Evolutionary conservation across 2,113 vertebrate species (phyloP), one percentile per base, ranked within the genome.

Genomic region (Pithys albifrons): DNA sequence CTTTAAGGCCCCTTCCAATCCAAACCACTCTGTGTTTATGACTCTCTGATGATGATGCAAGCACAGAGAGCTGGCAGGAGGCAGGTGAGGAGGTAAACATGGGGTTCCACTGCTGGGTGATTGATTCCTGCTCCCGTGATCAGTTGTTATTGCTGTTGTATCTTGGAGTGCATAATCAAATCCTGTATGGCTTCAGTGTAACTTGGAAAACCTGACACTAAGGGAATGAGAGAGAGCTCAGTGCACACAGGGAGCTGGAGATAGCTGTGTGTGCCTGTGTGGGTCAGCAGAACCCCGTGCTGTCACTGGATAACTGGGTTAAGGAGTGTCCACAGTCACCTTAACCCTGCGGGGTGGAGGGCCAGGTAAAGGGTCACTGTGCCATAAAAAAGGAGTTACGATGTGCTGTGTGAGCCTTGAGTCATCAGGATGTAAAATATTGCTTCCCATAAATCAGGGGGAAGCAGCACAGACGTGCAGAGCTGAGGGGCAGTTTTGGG

Each of bases 131-230:
- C 71, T 78, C 51, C 59, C 4, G 0, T 10, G 23, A 7, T 5
- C 27, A 19, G n/a, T 19, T 5, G 2, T 58, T 37, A 9, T 3
- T 1, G 1, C 15, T 49, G 19, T 9, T 35, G 37, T 39, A 13
- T 15, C 65, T 12, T 17, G 19, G 28, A 19, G 12, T 12, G 5
- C 0, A 1, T 52, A 10, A 67, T 25, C 48, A 19, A 9, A n/a
- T 19, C 70, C 61, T 11, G 8, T 4, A 0, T 2, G 4, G 33
- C 43, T 33, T 23, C 61, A 20, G 51, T 4, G 2, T 54, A 9
- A 45, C 35, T 18, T 10, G 52, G 55, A 49, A 58, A 73, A 46
- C 18, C 7, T 4, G 49, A 54, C 39, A 16, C 3, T 5, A 20
- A 45, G 57, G 29, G 37, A 41, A 16, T 4, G 33, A 39, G 65